phyloP scores from a whole-genome alignment of 2,888 invertebrate genomes.

The Pecten maximus region DNA sequence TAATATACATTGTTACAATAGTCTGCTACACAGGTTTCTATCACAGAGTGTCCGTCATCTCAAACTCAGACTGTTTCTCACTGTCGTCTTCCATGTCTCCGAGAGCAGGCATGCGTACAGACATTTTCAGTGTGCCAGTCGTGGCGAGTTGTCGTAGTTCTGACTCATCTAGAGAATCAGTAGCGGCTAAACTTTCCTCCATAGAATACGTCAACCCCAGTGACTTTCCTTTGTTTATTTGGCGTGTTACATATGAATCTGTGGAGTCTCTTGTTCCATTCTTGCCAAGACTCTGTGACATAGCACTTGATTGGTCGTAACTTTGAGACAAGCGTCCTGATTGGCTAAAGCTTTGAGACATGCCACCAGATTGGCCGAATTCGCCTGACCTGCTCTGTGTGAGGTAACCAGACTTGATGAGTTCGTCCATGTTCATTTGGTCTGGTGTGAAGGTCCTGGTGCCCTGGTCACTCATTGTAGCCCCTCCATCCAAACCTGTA shows the following conservation, averaged over 20 bases:
- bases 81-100: conserved; percentile 66
- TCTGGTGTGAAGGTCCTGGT: conserved; percentile 75
- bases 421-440: conserved; percentile 77
- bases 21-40: not conserved
- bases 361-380: conserved; percentile 53
- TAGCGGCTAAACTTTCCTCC: conserved; percentile 63
- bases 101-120: conserved; percentile 74
- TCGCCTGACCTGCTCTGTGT: conserved; percentile 69
- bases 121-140: conserved; percentile 67
- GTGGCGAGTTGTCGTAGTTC: conserved; percentile 61
- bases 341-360: conserved; percentile 45
- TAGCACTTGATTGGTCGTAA: conserved; percentile 36
- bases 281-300: conserved; percentile 29
- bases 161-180: conserved; percentile 54
- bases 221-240: conserved; percentile 61
- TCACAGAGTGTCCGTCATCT: conserved; percentile 57
- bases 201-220: conserved; percentile 70
- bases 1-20: too few species aligned
- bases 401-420: conserved; percentile 76
- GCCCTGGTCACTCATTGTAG: conserved; percentile 53
- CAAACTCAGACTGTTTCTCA: conserved; percentile 71
- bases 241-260: conserved; percentile 57
- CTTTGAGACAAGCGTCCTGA: conserved; percentile 51
- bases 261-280: conserved; percentile 57
- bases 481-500: conserved; percentile 46